Percentiles rank a stretch among this genome's conserved stretches.
phyloP scores from a whole-genome alignment of 2,797 vertebrate genomes.

The Liparis tanakae region DNA sequence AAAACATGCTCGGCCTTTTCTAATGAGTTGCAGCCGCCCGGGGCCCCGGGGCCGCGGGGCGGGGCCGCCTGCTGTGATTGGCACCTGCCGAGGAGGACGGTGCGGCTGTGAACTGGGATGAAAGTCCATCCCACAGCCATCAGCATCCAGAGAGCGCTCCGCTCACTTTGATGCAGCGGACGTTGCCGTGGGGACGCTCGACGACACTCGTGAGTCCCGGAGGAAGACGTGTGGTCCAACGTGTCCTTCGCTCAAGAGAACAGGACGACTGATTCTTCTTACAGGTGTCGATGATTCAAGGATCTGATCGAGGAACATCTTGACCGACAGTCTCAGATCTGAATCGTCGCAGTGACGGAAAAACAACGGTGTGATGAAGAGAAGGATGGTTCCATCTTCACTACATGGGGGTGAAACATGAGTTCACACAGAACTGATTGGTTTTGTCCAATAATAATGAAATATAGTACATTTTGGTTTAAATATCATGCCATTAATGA shows the following conservation, averaged over 20 bases:
- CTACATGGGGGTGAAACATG: too few relatives aligned
- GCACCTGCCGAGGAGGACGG: slow-evolving; percentile 63
- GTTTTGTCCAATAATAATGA: background rate
- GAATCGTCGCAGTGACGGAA: background rate
- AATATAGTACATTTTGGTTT: background rate
- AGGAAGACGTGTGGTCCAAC: too few relatives aligned
- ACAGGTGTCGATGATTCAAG: background rate
- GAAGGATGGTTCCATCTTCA: too few relatives aligned
- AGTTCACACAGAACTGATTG: background rate
- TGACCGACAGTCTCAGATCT: background rate
- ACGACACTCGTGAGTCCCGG: background rate
- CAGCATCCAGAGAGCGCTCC: slow-evolving; percentile 22
- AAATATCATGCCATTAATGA: background rate
- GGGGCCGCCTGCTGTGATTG: slow-evolving; percentile 66
- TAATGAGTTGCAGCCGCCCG: slow-evolving; percentile 76
- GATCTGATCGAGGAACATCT: background rate
- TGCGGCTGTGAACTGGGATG: slow-evolving; percentile 41
- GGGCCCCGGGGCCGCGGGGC: slow-evolving; percentile 60
- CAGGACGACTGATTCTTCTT: background rate
- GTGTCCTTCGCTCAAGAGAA: background rate
- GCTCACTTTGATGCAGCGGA: slow-evolving; percentile 22
- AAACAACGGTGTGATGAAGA: too few relatives aligned
- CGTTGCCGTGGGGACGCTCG: slow-evolving; percentile 8
- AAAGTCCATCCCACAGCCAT: slow-evolving; percentile 26
- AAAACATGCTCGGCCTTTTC: slow-evolving; percentile 65